A percentile compares a stretch with the other conserved stretches of the same genome.
Conservation (phyloP, 2,888 invertebrate species). For the Mantis religiosa region DNA sequence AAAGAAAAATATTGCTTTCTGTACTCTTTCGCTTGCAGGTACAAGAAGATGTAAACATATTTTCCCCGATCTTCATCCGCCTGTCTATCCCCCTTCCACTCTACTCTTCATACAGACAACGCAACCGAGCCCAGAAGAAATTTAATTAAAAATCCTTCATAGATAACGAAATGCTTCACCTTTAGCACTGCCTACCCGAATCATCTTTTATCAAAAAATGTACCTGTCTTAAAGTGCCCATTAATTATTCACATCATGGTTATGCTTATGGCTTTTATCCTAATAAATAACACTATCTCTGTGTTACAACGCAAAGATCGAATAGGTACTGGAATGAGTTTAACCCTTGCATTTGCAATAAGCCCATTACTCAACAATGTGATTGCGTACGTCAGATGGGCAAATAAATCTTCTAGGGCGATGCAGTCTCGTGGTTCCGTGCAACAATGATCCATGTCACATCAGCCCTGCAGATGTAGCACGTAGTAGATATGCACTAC, state of each 20-base stretch:
- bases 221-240: background rate
- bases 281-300: slow-evolving; percentile 3
- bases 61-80: background rate
- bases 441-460: background rate
- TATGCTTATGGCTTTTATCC: background rate
- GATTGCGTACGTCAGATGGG: slow-evolving; percentile 14
- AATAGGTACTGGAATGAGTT: background rate
- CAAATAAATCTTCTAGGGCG: slow-evolving; percentile 5
- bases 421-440: background rate
- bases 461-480: background rate
- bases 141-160: slow-evolving; percentile 1
- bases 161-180: background rate
- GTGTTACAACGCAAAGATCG: background rate
- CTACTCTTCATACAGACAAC: background rate
- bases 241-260: slow-evolving; percentile 19
- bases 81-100: background rate
- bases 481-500: background rate
- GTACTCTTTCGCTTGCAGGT: background rate
- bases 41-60: background rate
- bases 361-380: slow-evolving; percentile 16
- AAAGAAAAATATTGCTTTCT: background rate
- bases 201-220: background rate
- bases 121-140: background rate
- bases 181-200: background rate
- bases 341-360: slow-evolving; percentile 10